phyloP scores from a whole-genome alignment of 1,140 invertebrate species.

The Maconellicoccus hirsutus region DNA sequence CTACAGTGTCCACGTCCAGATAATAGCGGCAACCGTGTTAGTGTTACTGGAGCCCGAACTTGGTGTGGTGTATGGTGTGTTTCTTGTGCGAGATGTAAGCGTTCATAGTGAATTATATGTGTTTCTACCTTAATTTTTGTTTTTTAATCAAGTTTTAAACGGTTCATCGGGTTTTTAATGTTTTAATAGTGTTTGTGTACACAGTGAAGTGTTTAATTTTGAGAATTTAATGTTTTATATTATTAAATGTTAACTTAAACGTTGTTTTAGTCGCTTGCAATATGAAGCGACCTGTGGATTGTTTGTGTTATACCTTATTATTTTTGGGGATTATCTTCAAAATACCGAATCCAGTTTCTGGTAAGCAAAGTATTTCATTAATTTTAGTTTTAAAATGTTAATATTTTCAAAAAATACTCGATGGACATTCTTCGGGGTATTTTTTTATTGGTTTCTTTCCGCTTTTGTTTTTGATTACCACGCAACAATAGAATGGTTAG shows the following conservation, averaged over 20 bases:
- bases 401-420: background rate
- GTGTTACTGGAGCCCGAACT: background rate
- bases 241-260: constrained; percentile 17
- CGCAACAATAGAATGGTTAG: background rate
- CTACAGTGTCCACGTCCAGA: background rate
- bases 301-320: constrained; percentile 1
- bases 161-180: background rate
- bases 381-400: constrained; percentile 30
- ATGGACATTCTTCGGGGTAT: background rate
- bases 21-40: background rate
- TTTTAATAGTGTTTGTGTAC: background rate
- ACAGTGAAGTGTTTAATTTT: background rate
- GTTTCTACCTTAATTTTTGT: background rate
- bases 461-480: background rate
- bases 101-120: background rate
- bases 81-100: background rate
- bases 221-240: background rate
- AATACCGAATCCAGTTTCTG: background rate
- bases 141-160: background rate
- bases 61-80: too few relatives aligned
- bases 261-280: background rate
- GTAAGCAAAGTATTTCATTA: constrained; percentile 17
- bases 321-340: constrained; percentile 15
- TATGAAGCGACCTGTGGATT: constrained; percentile 26
- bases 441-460: background rate